phyloP scores from a whole-genome alignment of 2,888 invertebrate species.

The Peribatodes rhomboidaria region DNA sequence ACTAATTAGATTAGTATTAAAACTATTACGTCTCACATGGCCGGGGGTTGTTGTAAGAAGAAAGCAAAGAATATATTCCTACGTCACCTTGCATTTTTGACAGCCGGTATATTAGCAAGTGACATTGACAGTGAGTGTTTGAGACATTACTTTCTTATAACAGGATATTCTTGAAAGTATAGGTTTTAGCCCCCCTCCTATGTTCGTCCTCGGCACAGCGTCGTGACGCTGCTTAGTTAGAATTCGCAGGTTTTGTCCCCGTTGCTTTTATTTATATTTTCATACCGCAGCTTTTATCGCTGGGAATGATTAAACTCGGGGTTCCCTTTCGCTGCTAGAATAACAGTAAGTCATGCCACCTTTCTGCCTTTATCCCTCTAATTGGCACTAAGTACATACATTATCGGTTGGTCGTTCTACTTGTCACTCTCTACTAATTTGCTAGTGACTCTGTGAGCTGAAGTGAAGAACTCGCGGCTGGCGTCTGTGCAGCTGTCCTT shows the following conservation, averaged over 20 bases:
- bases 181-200: slow-evolving; percentile 9
- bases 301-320: slow-evolving; percentile 24
- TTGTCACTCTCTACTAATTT: not conserved
- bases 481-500: too few species aligned
- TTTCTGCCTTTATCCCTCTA: not conserved
- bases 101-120: too few species aligned
- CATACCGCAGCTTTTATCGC: slow-evolving; percentile 32
- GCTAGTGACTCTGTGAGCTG: not conserved
- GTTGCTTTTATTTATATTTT: slow-evolving; percentile 34
- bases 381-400: not conserved
- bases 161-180: too few species aligned
- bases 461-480: too few species aligned
- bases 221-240: slow-evolving; percentile 30
- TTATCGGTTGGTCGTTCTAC: not conserved
- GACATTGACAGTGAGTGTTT: too few species aligned
- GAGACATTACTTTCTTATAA: too few species aligned
- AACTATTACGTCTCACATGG: too few species aligned
- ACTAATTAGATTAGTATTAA: too few species aligned
- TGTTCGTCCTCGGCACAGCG: not conserved
- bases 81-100: too few species aligned
- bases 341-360: slow-evolving; percentile 1
- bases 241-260: slow-evolving; percentile 29
- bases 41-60: too few species aligned
- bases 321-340: slow-evolving; percentile 4
- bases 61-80: too few species aligned